Percentiles rank a stretch among this genome's conserved stretches.
Conservation (phyloP, 2,888 invertebrate genomes). For the Ormyrus labotus region DNA sequence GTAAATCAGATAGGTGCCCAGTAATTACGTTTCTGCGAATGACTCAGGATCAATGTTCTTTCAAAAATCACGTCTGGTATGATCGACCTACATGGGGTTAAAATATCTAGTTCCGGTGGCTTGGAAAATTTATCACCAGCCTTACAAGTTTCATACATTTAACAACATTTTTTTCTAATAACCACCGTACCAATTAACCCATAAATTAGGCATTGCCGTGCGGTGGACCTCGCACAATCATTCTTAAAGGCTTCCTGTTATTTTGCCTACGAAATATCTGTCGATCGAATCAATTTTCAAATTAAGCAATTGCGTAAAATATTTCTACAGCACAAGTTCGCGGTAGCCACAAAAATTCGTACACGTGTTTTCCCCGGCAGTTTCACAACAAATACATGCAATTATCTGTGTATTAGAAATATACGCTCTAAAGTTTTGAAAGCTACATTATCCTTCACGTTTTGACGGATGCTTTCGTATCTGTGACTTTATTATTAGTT, state of each 20-base stretch:
- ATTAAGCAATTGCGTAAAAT: slow-evolving; percentile 25
- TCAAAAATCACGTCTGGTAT: not conserved
- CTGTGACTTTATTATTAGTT: too few species aligned
- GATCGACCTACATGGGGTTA: not conserved
- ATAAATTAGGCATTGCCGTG: slow-evolving; percentile 11
- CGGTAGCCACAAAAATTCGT: not conserved
- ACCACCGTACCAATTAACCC: slow-evolving; percentile 5
- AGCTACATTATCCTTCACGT: too few species aligned
- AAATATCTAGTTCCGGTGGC: not conserved
- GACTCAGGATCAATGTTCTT: not conserved
- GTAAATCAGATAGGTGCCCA: too few species aligned
- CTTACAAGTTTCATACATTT: not conserved
- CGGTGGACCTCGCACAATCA: too few species aligned
- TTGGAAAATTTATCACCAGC: slow-evolving; percentile 12
- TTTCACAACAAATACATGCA: slow-evolving; percentile 28
- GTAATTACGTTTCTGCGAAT: too few species aligned
- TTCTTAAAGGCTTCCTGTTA: slow-evolving; percentile 38
- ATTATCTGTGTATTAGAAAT: too few species aligned
- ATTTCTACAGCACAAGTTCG: not conserved
- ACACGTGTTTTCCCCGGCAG: slow-evolving; percentile 16
- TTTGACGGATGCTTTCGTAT: too few species aligned
- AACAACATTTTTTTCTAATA: not conserved
- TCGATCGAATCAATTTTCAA: slow-evolving; percentile 37
- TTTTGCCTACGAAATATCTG: slow-evolving; percentile 14
- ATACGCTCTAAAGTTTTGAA: too few species aligned